Evolutionary conservation across 2,797 vertebrate genomes (phyloP).

Genomic region (Carapus acus): DNA sequence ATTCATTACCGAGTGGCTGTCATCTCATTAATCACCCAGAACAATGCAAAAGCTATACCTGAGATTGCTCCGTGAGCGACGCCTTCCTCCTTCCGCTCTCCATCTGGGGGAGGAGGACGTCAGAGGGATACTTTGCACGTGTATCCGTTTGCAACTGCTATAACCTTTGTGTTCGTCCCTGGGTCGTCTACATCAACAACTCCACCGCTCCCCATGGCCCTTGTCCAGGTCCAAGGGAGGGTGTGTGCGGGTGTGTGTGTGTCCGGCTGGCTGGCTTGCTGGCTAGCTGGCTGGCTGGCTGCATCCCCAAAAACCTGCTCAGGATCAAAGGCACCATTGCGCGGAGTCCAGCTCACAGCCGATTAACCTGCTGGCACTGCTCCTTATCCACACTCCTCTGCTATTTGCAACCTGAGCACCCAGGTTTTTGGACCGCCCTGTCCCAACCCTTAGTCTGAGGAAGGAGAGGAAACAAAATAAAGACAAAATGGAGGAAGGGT

Average conservation of each 20-base stretch:
- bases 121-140: neutral
- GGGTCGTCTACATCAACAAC: slow-evolving; percentile 28
- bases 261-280: slow-evolving; percentile 53
- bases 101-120: neutral
- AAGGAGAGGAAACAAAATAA: neutral
- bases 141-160: neutral
- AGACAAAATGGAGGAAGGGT: no score
- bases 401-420: slow-evolving; percentile 40
- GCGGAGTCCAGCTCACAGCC: slow-evolving; percentile 56
- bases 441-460: neutral
- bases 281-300: no score
- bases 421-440: slow-evolving; percentile 26
- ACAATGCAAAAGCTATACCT: slow-evolving; percentile 55
- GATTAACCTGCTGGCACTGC: slow-evolving; percentile 66
- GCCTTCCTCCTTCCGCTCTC: neutral
- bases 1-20: slow-evolving; percentile 62
- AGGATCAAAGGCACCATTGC: slow-evolving; percentile 60
- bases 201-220: no score
- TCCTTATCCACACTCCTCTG: slow-evolving; percentile 35
- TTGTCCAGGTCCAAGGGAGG: no score
- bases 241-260: slow-evolving; percentile 1
- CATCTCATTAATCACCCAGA: slow-evolving; percentile 67
- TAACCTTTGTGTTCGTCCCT: slow-evolving; percentile 13
- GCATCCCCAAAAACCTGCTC: slow-evolving; percentile 41
- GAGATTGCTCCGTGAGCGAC: slow-evolving; percentile 34